Base-by-base conservation (phyloP, 2,888 invertebrate species). In the Coremacera marginata region DNA sequence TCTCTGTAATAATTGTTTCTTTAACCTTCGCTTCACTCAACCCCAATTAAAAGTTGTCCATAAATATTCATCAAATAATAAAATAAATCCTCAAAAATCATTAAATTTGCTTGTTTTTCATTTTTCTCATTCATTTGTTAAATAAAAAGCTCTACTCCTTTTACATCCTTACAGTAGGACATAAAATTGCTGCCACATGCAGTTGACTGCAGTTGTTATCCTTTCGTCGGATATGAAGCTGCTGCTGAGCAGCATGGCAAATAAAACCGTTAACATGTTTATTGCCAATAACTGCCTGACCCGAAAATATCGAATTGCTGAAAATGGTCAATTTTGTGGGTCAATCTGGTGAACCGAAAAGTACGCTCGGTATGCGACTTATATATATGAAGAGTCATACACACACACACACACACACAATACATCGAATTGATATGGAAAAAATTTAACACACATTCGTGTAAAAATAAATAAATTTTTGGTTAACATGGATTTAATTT, bases 301-400 rank as follows among this genome's bases (percentile, higher is more conserved):
- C 22, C 70, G 52, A 70, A 70, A 52, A 70, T 70, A 19, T 70
- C 34, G 34, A 31, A 34, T 37, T 25, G 52, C 19, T 60, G 60
- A 22, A 37, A 34, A 31, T 55, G 70, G 70, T 55, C 55, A 70
- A 9, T 37, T 71, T 37, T 60, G 60, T 71, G 71, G 60, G 71
- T 71, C 71, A 71, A 57, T 71, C 34, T 71, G 71, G 71, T 57
- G 34, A 71, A 71, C 71, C 71, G 60, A 57, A 57, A 63, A 55
- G 51, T 75, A 51, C 67, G 57, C 14, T 68, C 16, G 60, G 60
- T 67, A 63, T 72, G 44, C 67, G 68, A 76, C 75, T 75, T 71
- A 73, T 62, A 65, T 44, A 74, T n/a, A n/a, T n/a, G n/a, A n/a
- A n/a, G 25, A 34, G 68, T 44, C 19, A 70, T 55, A 34, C 34